A percentile compares a stretch with the other conserved stretches of the same genome.
phyloP scores from a whole-genome alignment of 30 jellyfish, hydroid and myxozoan species.

The Mastigias papua region DNA sequence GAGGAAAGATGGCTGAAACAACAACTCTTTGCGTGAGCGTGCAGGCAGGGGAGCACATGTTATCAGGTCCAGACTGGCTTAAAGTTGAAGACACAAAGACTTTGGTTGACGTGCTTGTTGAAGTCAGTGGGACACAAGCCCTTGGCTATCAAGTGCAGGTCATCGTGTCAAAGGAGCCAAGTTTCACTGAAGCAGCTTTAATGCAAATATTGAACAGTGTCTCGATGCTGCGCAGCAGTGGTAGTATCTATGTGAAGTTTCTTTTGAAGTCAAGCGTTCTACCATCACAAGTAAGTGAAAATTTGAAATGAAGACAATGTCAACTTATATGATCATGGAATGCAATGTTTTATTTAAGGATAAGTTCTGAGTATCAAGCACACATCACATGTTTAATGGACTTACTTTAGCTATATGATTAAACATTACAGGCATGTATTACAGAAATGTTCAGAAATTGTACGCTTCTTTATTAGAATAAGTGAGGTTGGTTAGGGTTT shows the following conservation, averaged over 20 bases:
- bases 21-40: constrained; percentile 87
- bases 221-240: constrained; percentile 67
- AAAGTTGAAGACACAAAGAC: constrained; percentile 80
- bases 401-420: too few relatives aligned
- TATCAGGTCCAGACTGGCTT: constrained; percentile 98
- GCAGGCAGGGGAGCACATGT: constrained; percentile 76
- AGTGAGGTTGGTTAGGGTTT: too few relatives aligned
- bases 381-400: too few relatives aligned
- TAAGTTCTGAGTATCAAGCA: too few relatives aligned
- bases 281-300: constrained; percentile 43
- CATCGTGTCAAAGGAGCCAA: constrained; percentile 86
- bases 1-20: constrained; percentile 80
- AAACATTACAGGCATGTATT: too few relatives aligned
- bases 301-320: too few relatives aligned
- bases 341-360: neutral
- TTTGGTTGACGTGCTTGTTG: constrained; percentile 87
- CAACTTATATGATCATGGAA: too few relatives aligned
- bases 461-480: too few relatives aligned
- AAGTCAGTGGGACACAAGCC: constrained; percentile 89
- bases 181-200: constrained; percentile 95
- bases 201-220: constrained; percentile 86
- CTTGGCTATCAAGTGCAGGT: constrained; percentile 98
- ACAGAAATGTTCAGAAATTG: too few relatives aligned
- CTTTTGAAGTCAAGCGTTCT: constrained; percentile 77
- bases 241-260: constrained; percentile 85